A percentile compares a stretch with the other conserved stretches of the same genome.
phyloP scores from a whole-genome alignment of 2,888 invertebrate species.

The Drosophila kanekoi region DNA sequence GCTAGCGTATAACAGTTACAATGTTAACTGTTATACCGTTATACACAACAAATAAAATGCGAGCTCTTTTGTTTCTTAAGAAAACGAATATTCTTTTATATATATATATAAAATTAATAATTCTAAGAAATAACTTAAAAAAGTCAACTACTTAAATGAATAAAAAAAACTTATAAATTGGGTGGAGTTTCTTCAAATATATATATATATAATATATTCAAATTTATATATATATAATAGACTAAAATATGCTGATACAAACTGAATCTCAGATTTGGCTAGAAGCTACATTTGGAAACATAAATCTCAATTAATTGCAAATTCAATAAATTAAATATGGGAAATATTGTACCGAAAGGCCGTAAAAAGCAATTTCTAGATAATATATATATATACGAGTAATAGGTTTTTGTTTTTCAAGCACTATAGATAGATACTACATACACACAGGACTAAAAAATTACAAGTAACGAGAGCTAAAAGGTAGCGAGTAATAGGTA shows the following conservation, averaged over 20 bases:
- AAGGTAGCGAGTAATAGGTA: slow-evolving; percentile 3
- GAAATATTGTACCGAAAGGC: slow-evolving; percentile 18
- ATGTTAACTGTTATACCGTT: slow-evolving; percentile 21
- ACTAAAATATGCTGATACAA: slow-evolving; percentile 49
- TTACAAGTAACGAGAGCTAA: slow-evolving; percentile 26
- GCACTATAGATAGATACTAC: slow-evolving; percentile 23
- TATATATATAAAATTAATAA: slow-evolving; percentile 20
- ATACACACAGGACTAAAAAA: slow-evolving; percentile 37
- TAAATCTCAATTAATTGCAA: slow-evolving; percentile 16
- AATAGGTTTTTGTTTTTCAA: not conserved
- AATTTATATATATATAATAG: slow-evolving; percentile 24
- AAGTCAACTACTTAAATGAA: slow-evolving; percentile 67
- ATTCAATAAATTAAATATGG: slow-evolving; percentile 21
- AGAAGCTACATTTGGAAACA: slow-evolving; percentile 23
- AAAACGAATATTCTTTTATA: slow-evolving; percentile 8
- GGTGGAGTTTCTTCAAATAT: slow-evolving; percentile 74
- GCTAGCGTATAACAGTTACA: slow-evolving; percentile 22
- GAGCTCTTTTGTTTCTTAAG: slow-evolving; percentile 23
- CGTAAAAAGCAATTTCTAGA: slow-evolving; percentile 15
- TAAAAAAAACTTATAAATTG: slow-evolving; percentile 82
- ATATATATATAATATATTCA: slow-evolving; percentile 8
- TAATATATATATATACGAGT: slow-evolving; percentile 11
- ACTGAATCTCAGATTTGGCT: slow-evolving; percentile 34
- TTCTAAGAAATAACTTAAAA: slow-evolving; percentile 56
- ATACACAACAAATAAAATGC: slow-evolving; percentile 32